Percentiles rank a stretch among this genome's conserved stretches.
Evolutionary conservation across 1,140 invertebrate species (phyloP).

Genomic region (Bombus sibiricus): DNA sequence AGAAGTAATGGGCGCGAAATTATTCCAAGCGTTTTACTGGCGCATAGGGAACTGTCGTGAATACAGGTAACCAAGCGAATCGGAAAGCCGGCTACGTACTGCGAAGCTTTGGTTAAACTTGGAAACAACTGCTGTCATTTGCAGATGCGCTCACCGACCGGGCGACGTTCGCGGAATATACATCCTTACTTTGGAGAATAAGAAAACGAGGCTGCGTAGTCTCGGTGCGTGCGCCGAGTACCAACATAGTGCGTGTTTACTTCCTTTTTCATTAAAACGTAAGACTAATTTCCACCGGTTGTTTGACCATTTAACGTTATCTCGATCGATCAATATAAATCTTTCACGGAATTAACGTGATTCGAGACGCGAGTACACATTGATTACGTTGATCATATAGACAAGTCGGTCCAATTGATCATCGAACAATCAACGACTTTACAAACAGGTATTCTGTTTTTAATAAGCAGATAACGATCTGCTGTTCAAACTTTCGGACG

Average conservation of each 20-base stretch:
- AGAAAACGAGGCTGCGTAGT: conserved; percentile 18
- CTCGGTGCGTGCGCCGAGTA: no score
- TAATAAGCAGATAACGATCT: not conserved
- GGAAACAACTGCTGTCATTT: conserved; percentile 72
- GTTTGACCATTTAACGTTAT: not conserved
- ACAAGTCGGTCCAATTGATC: not conserved
- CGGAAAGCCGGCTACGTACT: conserved; percentile 53
- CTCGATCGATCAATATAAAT: conserved; percentile 38
- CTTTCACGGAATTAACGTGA: not conserved
- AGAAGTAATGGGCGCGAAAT: conserved; percentile 13
- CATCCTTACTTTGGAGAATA: conserved; percentile 35
- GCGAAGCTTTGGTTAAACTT: conserved; percentile 63
- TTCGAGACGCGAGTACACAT: not conserved
- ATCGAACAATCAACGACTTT: not conserved
- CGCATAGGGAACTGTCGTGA: not conserved
- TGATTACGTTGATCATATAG: not conserved
- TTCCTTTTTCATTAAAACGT: not conserved
- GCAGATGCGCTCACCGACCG: conserved; percentile 53
- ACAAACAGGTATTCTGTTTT: not conserved
- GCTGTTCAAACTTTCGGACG: not conserved
- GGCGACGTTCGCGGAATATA: conserved; percentile 56
- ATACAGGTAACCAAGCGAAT: conserved; percentile 43
- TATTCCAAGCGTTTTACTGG: conserved; percentile 27
- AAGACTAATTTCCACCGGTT: not conserved
- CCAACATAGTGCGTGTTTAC: no score